Conservation (phyloP, 2,797 vertebrate species). For the Malacoraja senta region DNA sequence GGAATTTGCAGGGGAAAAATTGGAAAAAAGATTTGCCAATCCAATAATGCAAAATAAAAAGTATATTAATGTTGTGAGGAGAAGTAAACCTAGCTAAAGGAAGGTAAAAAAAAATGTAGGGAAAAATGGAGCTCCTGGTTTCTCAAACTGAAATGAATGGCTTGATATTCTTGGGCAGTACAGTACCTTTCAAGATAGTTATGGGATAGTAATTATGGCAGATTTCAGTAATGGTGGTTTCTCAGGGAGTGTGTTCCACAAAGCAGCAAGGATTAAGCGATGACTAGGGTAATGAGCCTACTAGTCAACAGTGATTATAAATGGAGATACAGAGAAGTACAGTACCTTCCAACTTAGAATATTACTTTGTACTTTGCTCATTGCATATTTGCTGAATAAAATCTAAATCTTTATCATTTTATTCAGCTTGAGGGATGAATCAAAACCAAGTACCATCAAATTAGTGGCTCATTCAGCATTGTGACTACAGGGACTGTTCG, state of each 20-base stretch:
- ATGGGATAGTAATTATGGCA: not conserved
- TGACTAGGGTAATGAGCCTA: no score
- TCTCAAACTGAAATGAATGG: not conserved
- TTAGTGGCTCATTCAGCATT: not conserved
- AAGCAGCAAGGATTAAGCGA: not conserved
- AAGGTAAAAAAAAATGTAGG: not conserved
- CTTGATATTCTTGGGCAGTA: not conserved
- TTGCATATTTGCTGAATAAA: not conserved
- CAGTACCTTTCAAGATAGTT: not conserved
- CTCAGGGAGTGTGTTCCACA: not conserved
- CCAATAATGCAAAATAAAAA: not conserved
- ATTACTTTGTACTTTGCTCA: not conserved
- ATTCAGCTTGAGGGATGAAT: not conserved
- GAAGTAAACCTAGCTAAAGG: not conserved
- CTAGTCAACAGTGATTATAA: not conserved
- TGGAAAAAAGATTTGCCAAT: not conserved
- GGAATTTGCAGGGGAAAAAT: not conserved
- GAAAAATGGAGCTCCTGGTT: no score
- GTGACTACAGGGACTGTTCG: not conserved
- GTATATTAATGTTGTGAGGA: not conserved
- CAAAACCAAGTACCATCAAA: not conserved
- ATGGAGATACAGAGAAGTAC: not conserved
- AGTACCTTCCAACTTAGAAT: not conserved
- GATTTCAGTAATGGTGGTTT: not conserved
- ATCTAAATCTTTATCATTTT: not conserved